A percentile compares a stretch with the other conserved stretches of the same genome.
Conservation (phyloP, 1,140 invertebrate genomes). For the Trichonephila inaurata region DNA sequence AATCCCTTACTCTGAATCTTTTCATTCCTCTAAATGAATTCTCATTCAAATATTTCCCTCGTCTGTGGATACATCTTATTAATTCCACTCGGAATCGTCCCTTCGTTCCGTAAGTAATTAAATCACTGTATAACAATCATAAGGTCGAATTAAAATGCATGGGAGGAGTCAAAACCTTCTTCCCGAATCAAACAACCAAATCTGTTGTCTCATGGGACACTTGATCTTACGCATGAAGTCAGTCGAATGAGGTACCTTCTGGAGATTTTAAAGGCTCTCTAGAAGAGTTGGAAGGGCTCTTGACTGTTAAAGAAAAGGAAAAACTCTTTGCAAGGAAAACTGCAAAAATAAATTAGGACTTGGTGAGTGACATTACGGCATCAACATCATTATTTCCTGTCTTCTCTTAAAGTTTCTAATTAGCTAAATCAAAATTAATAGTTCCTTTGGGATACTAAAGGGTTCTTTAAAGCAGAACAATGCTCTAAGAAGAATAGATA, state of each 20-base stretch:
- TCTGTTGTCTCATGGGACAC: not conserved
- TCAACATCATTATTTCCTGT: constrained; percentile 45
- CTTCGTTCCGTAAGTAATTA: not conserved
- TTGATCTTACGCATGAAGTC: not conserved
- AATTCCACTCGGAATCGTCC: not conserved
- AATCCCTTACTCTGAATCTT: not conserved
- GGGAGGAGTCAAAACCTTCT: not conserved
- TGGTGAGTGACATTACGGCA: not conserved
- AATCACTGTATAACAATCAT: not conserved
- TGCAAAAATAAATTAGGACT: not conserved
- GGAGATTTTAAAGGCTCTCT: not conserved
- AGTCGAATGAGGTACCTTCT: not conserved
- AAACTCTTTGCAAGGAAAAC: not conserved
- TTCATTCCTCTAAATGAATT: not conserved
- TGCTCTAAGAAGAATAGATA: not conserved
- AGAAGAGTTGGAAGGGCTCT: not conserved
- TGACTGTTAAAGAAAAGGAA: not conserved
- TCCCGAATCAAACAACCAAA: not conserved
- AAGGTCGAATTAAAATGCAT: constrained; percentile 1
- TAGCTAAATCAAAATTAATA: constrained; percentile 59
- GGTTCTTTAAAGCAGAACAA: not conserved
- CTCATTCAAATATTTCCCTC: not conserved
- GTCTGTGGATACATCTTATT: not conserved
- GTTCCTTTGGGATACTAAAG: not conserved
- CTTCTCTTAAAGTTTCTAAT: constrained; percentile 32